Evolutionary conservation across 2,113 vertebrate species (phyloP).

Genomic region (Osmerus mordax): DNA sequence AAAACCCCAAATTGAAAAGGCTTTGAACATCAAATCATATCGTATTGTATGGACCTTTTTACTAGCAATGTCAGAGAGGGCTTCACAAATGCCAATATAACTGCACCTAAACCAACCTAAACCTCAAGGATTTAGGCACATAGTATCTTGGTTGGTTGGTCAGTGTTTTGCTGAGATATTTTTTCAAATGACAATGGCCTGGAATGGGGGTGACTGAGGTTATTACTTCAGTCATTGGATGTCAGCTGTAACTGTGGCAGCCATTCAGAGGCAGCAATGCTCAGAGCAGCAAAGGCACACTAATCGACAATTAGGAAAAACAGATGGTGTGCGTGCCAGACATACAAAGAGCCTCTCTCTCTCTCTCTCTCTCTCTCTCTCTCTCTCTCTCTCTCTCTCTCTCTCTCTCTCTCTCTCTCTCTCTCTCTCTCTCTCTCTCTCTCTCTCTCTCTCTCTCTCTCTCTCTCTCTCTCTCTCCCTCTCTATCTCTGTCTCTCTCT

Average conservation of each 20-base stretch:
- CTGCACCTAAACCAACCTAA: no score
- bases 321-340: slow-evolving; percentile 43
- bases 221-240: slow-evolving; percentile 22
- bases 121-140: not conserved
- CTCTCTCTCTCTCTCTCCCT: not conserved
- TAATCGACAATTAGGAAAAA: slow-evolving; percentile 62
- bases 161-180: not conserved
- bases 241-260: slow-evolving; percentile 16
- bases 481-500: not conserved
- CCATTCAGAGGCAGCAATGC: slow-evolving; percentile 31
- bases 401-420: not conserved
- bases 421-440: not conserved
- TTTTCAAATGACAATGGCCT: not conserved
- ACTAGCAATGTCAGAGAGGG: no score
- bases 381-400: not conserved
- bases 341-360: slow-evolving; percentile 38
- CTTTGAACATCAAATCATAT: not conserved
- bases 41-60: not conserved
- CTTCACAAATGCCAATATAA: no score
- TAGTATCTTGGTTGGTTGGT: not conserved
- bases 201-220: slow-evolving; percentile 2
- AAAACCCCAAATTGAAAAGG: not conserved
- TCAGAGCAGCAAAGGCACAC: slow-evolving; percentile 34
- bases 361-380: not conserved
- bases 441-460: not conserved